Evolutionary conservation across 2,888 invertebrate genomes (phyloP).

Genomic region (Electrophaes corylata): DNA sequence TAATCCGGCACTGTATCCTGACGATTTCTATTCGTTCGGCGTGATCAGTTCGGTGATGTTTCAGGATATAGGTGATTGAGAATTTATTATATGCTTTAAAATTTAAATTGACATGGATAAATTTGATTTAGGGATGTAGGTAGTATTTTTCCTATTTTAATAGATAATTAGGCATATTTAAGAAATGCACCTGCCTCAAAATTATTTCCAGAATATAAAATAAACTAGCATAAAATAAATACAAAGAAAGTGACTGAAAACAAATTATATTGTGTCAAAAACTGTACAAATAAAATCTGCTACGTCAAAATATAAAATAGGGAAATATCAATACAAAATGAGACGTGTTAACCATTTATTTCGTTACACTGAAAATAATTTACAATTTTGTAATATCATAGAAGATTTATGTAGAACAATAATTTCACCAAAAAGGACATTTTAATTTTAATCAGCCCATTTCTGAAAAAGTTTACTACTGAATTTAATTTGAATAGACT

Average conservation of each 20-base stretch:
- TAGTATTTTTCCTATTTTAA: too few species aligned
- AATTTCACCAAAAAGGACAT: conserved; percentile 21
- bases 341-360: conserved; percentile 55
- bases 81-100: too few species aligned
- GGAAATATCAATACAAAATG: conserved; percentile 48
- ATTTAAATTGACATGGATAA: too few species aligned
- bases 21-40: too few species aligned
- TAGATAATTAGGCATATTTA: too few species aligned
- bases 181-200: too few species aligned
- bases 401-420: conserved; percentile 30
- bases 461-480: conserved; percentile 39
- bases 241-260: conserved; percentile 39
- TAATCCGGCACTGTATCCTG: background rate
- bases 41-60: too few species aligned
- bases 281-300: conserved; percentile 36
- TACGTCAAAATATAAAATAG: conserved; percentile 40
- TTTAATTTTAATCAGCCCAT: conserved; percentile 22
- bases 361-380: conserved; percentile 60
- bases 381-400: conserved; percentile 46
- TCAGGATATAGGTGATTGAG: too few species aligned
- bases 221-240: too few species aligned
- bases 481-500: conserved; percentile 45
- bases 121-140: too few species aligned
- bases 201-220: conserved; percentile 1
- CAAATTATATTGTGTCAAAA: conserved; percentile 37